These are phyloP conservation scores for Diuraphis noxia DNA, from an alignment of 1,140 invertebrate species.

Conservation along the genomic window DNA sequence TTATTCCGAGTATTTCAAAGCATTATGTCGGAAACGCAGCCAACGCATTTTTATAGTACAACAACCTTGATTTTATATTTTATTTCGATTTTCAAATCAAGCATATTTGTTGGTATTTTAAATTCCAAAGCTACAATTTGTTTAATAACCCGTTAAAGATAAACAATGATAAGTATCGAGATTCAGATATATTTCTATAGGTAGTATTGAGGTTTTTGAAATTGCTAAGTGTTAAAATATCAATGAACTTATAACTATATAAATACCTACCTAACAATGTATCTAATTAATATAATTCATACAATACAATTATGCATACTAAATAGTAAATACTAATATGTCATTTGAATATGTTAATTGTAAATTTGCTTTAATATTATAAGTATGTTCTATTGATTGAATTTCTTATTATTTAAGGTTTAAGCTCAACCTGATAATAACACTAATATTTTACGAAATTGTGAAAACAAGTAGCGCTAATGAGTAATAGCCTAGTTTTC, in stretches of 20 bases:
- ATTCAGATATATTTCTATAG: too few species aligned
- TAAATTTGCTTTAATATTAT: not conserved
- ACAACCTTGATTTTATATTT: not conserved
- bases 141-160: not conserved
- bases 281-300: too few species aligned
- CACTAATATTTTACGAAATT: not conserved
- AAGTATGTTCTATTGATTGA: not conserved
- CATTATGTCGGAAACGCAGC: not conserved
- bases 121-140: not conserved
- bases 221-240: too few species aligned
- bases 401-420: not conserved
- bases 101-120: not conserved
- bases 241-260: too few species aligned
- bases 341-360: not conserved
- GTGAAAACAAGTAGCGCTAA: not conserved
- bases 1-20: not conserved
- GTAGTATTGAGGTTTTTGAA: too few species aligned
- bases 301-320: too few species aligned
- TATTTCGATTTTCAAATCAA: not conserved
- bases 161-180: not conserved
- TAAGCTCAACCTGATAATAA: not conserved
- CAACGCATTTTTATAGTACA: not conserved
- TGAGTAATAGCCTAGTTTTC: not conserved
- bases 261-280: too few species aligned
- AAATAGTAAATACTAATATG: not conserved